Evolutionary conservation across 1,140 invertebrate species (phyloP), one percentile per base, ranked within the genome.

Genomic region (Trinorchestia longiramus): DNA sequence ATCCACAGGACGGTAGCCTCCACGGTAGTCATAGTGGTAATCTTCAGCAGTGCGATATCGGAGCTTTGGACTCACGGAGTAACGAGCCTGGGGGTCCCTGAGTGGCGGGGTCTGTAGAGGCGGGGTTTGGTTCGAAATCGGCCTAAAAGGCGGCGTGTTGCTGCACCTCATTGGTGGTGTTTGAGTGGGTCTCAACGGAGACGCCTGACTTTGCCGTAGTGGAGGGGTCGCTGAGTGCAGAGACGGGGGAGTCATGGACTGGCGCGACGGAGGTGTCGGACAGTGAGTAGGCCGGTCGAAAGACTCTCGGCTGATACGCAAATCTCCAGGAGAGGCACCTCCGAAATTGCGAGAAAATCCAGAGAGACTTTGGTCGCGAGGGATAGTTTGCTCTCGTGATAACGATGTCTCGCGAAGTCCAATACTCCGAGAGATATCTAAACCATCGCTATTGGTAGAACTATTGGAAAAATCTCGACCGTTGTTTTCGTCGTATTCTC

Each of bases 1-100:
- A 47, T 96, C 96, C 43, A 91, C 91, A 19, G 96, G 96, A 28
- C 96, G 90, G 53, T 96, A 96, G 4, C 96, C 96, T n/a, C 96
- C 96, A 41, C 96, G 95, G 95, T 96, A 96, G 43, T 96, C 96
- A 87, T 96, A 95, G 87, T 96, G 96, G 57, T 96, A 96, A 44
- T 96, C 96, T 41, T 96, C 96, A 0, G 95, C 95, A 11, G 87
- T 96, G n/a, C 95, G 87, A 43, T 96, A 96, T 8, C 96, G 95
- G 8, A 95, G 95, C 42, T 96, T 88, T 3, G 96, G 95, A 41
- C 95, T 96, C 42, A 95, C 87, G 90, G 94, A 88, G 42, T 96
- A 96, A 36, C 90, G 87, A 91, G 92, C 92, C 43, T 94, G 92
- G 8, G 92, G 92, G 92, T 94, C 92, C 92, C 43, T 8, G 43